phyloP scores from a whole-genome alignment of 2,797 vertebrate species.

The Poeciliopsis turneri region DNA sequence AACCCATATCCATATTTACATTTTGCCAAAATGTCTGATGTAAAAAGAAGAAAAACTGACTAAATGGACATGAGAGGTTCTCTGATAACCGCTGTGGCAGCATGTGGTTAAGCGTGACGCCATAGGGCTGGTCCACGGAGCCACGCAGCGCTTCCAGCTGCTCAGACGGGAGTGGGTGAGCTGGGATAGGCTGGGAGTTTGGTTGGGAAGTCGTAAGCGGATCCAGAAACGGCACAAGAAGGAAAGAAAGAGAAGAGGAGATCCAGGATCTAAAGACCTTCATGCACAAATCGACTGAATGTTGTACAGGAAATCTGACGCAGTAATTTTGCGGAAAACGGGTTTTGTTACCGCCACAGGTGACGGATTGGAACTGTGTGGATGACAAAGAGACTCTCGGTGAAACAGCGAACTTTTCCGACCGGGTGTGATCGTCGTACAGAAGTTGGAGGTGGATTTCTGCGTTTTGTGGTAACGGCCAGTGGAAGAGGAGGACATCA shows the following conservation, averaged over 20 bases:
- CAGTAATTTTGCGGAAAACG: constrained; percentile 26
- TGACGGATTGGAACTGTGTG: constrained; percentile 38
- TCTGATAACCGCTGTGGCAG: not conserved
- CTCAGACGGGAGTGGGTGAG: constrained; percentile 76
- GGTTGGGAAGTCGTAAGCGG: constrained; percentile 62
- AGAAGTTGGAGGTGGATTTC: constrained; percentile 12
- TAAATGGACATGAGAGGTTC: not conserved
- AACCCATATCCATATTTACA: not conserved
- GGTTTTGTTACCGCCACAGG: constrained; percentile 33
- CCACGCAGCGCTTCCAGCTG: constrained; percentile 34
- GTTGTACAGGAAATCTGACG: constrained; percentile 52
- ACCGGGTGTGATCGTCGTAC: constrained; percentile 53
- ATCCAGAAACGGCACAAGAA: constrained; percentile 39
- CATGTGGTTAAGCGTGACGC: constrained; percentile 39
- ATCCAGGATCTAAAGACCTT: constrained; percentile 8
- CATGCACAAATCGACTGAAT: constrained; percentile 38
- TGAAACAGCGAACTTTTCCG: constrained; percentile 58
- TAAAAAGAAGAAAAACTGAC: not conserved
- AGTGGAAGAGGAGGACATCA: constrained; percentile 62
- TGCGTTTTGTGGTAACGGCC: constrained; percentile 22
- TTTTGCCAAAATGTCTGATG: not conserved
- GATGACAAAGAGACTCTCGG: constrained; percentile 60
- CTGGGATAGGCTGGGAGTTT: constrained; percentile 85
- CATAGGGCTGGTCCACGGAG: constrained; percentile 48
- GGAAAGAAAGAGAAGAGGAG: constrained; percentile 6